These are phyloP conservation scores for Microtus oregoni DNA, from an alignment of 2,113 vertebrate species.

Conservation along the genomic window DNA sequence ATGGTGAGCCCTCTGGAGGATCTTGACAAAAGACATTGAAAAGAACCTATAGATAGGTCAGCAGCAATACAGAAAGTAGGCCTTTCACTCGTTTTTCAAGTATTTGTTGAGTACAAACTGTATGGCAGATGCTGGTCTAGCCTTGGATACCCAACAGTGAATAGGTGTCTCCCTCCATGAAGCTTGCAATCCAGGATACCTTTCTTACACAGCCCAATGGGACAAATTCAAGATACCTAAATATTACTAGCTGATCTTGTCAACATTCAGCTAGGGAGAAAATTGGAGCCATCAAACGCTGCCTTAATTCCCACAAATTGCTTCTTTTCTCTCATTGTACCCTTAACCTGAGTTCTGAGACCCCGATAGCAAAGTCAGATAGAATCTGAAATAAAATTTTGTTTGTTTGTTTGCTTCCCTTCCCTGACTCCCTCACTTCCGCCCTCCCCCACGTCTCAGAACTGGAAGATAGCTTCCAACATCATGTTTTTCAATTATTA, in stretches of 20 bases:
- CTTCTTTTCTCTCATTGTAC: neutral
- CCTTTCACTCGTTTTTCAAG: neutral
- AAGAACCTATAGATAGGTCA: neutral
- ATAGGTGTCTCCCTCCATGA: neutral
- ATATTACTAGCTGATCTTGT: neutral
- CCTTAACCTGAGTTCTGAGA: neutral
- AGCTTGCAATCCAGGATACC: neutral
- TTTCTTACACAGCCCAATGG: neutral
- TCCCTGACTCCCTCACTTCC: neutral
- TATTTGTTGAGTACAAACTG: neutral
- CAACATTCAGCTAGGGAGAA: neutral
- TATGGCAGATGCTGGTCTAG: neutral
- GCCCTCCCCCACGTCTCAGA: neutral
- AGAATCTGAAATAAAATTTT: slow-evolving; percentile 26
- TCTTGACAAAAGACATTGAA: neutral
- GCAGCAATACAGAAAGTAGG: neutral
- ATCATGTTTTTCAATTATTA: neutral
- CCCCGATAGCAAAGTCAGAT: neutral
- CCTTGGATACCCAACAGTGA: neutral
- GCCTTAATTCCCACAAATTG: neutral
- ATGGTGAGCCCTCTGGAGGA: neutral
- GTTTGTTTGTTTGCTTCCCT: slow-evolving; percentile 11
- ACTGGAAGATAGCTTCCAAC: neutral
- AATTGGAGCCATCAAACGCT: neutral
- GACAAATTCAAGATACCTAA: neutral